These are phyloP conservation scores for Plecturocebus donacophilus DNA, from an alignment of 2,113 vertebrate species.

Conservation along the genomic window DNA sequence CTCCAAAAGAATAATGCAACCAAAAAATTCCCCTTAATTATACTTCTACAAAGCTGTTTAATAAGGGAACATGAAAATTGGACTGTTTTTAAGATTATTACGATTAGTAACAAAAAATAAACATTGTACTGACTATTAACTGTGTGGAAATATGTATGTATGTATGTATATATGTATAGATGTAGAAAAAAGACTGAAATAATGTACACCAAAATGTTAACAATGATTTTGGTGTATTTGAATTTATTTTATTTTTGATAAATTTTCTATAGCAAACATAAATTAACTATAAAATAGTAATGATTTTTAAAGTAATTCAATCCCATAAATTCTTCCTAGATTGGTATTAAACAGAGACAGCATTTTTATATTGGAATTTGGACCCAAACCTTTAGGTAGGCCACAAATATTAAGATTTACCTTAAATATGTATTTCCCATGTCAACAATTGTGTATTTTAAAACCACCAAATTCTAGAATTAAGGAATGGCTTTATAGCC, in stretches of 20 bases:
- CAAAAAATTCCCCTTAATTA: not conserved
- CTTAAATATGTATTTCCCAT: not conserved
- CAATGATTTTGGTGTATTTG: not conserved
- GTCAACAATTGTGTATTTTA: not conserved
- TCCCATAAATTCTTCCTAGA: not conserved
- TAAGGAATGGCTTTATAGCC: not conserved
- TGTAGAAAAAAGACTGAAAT: not conserved
- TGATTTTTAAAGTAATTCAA: constrained; percentile 21
- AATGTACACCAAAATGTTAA: not conserved
- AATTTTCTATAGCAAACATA: constrained; percentile 20
- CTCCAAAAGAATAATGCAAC: not conserved
- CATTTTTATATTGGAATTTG: not conserved
- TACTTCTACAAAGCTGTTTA: not conserved
- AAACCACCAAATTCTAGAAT: constrained; percentile 39
- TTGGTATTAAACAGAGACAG: not conserved
- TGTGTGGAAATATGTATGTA: not conserved
- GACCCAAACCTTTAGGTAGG: not conserved
- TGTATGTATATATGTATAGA: not conserved
- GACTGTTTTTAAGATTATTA: not conserved
- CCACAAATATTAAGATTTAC: not conserved
- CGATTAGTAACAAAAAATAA: not conserved
- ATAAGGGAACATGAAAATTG: not conserved
- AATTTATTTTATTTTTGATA: constrained; percentile 3
- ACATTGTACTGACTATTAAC: not conserved
- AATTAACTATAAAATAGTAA: not conserved